Evolutionary conservation across 2,888 invertebrate species (phyloP).

Genomic region (Tenthredo mesomela): DNA sequence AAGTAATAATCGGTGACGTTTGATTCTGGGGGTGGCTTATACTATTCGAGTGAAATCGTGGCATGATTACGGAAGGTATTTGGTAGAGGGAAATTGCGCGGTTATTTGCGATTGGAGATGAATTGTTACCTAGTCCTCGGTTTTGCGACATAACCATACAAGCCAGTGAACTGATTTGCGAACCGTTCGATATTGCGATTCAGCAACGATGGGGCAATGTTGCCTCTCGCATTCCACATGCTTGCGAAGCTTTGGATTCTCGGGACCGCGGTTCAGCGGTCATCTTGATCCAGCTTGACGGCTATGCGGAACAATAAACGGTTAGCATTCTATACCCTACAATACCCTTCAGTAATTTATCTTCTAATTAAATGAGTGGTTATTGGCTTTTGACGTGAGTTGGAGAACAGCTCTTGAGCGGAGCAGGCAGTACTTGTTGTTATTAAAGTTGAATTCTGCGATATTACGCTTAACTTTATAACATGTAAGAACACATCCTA

Average conservation of each 20-base stretch:
- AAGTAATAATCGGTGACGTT: not conserved
- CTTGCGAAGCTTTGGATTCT: constrained; percentile 13
- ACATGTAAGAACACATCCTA: not conserved
- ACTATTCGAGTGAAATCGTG: not conserved
- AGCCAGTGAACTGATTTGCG: constrained; percentile 29
- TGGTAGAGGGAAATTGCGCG: constrained; percentile 19
- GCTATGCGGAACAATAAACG: constrained; percentile 35
- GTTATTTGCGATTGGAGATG: constrained; percentile 34
- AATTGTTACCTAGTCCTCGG: not conserved
- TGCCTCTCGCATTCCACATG: constrained; percentile 30
- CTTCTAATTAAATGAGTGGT: constrained; percentile 29
- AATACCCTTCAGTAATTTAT: constrained; percentile 35
- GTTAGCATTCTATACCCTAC: not conserved
- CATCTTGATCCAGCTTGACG: constrained; percentile 12
- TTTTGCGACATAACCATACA: constrained; percentile 14
- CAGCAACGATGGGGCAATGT: constrained; percentile 15
- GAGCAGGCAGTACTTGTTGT: not conserved
- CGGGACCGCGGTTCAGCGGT: constrained; percentile 29
- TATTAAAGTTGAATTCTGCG: not conserved
- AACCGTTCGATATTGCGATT: constrained; percentile 29
- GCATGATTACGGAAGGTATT: not conserved
- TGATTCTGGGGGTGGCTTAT: not conserved
- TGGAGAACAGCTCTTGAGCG: not conserved
- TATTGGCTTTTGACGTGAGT: not conserved
- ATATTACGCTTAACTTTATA: not conserved